phyloP scores from a whole-genome alignment of 2,888 invertebrate genomes.

The Tipula helvola region DNA sequence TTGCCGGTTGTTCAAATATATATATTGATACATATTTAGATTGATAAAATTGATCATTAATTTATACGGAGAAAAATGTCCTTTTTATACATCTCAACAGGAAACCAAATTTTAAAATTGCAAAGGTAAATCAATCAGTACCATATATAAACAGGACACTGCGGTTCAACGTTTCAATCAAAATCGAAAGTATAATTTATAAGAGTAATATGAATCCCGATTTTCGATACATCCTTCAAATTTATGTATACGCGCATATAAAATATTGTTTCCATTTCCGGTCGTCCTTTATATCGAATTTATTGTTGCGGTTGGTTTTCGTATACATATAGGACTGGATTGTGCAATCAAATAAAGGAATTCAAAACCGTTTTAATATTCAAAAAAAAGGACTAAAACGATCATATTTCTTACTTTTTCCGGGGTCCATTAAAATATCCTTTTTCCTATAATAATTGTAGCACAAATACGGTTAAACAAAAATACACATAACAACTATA shows the following conservation, averaged over 20 bases:
- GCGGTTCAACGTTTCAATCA: neutral
- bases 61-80: neutral
- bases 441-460: neutral
- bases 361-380: neutral
- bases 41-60: neutral
- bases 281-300: conserved; percentile 7
- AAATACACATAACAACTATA: neutral
- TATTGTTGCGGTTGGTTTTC: neutral
- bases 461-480: neutral
- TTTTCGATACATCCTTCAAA: conserved; percentile 8
- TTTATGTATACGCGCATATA: neutral
- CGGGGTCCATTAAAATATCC: neutral
- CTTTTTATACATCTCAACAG: neutral
- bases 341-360: conserved; percentile 9
- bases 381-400: neutral
- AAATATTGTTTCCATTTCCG: conserved; percentile 4
- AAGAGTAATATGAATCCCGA: neutral
- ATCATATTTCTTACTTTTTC: neutral
- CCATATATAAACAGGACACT: neutral
- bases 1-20: neutral
- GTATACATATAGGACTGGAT: neutral
- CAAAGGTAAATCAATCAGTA: neutral
- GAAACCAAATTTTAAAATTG: neutral
- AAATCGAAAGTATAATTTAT: conserved; percentile 7
- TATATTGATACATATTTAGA: neutral